Conservation (phyloP, 2,113 vertebrate genomes). For the Mellivora capensis region DNA sequence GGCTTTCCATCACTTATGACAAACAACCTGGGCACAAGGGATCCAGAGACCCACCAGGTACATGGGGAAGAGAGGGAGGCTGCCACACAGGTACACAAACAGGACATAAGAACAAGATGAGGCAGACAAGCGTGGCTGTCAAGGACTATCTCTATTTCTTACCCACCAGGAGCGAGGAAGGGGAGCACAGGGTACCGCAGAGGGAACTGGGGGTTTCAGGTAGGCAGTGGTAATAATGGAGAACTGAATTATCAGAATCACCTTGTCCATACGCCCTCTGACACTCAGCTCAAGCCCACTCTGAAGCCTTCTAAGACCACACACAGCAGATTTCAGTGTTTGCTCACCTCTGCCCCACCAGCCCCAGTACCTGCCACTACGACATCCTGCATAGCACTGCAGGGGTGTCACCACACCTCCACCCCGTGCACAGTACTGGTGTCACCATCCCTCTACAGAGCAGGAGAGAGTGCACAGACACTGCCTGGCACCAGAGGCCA, state of each 20-base stretch:
- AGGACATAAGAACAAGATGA: background rate
- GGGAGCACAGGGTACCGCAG: background rate
- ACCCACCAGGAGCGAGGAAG: background rate
- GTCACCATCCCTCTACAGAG: background rate
- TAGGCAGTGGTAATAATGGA: background rate
- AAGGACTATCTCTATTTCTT: background rate
- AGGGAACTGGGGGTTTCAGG: background rate
- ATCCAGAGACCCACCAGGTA: background rate
- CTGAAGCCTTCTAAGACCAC: background rate
- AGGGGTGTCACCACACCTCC: background rate
- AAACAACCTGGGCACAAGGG: background rate
- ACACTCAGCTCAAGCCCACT: background rate
- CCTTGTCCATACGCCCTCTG: background rate
- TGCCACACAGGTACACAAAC: background rate
- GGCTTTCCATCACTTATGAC: background rate
- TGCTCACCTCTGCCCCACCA: background rate
- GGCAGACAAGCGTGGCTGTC: background rate
- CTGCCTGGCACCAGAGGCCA: constrained; percentile 16
- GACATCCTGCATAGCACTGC: background rate
- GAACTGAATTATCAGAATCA: background rate
- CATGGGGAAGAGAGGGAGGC: background rate
- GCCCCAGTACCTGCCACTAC: background rate
- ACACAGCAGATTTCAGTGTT: background rate
- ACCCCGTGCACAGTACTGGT: background rate
- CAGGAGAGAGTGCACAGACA: background rate